phyloP scores from a whole-genome alignment of 64 coral and sea anemone genomes.

The Montipora cactus region DNA sequence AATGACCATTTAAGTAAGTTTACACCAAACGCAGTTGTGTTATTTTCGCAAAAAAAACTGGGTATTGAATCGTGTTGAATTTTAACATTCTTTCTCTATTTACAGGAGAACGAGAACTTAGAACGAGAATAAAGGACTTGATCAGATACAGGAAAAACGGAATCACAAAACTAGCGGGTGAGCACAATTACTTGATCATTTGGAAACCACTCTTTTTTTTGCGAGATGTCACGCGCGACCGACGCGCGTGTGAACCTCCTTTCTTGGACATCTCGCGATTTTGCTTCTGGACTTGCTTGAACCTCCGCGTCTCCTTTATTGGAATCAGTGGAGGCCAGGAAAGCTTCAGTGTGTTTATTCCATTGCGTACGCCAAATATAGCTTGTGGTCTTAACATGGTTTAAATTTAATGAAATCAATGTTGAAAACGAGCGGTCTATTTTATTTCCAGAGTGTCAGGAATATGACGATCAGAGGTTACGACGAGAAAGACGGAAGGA shows the following conservation, averaged over 20 bases:
- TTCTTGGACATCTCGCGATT: too few relatives aligned
- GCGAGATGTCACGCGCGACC: too few relatives aligned
- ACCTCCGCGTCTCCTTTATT: background rate
- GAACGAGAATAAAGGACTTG: constrained; percentile 88
- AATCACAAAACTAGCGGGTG: constrained; percentile 94
- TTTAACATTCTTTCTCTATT: background rate
- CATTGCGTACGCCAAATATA: too few relatives aligned
- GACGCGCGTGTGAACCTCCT: too few relatives aligned
- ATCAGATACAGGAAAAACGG: constrained; percentile 93
- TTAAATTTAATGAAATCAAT: too few relatives aligned
- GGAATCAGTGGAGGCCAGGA: too few relatives aligned
- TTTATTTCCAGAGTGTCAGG: constrained; percentile 78
- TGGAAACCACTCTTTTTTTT: too few relatives aligned
- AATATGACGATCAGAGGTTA: constrained; percentile 91
- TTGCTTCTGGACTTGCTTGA: background rate
- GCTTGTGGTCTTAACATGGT: too few relatives aligned
- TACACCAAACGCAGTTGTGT: background rate
- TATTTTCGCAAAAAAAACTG: background rate
- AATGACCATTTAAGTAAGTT: constrained; percentile 89
- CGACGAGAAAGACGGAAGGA: constrained; percentile 95
- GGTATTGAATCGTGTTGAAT: too few relatives aligned
- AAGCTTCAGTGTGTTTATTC: too few relatives aligned
- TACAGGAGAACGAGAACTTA: constrained; percentile 90
- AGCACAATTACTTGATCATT: background rate
- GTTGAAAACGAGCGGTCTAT: background rate